Conservation (phyloP, 2,113 vertebrate species). For the Athene noctua region DNA sequence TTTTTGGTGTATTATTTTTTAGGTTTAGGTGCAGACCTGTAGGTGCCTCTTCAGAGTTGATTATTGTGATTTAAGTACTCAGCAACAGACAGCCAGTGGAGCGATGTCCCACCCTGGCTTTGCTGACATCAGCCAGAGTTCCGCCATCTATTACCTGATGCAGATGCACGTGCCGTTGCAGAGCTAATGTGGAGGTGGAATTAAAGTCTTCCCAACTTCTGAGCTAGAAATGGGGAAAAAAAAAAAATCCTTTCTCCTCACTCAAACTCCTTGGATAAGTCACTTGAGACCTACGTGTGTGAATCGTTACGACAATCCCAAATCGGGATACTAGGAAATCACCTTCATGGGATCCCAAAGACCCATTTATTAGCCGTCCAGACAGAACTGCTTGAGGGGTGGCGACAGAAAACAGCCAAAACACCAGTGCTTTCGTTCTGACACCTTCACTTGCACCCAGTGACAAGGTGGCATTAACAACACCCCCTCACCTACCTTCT, state of each 20-base stretch:
- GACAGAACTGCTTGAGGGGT: neutral
- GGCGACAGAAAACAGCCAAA: neutral
- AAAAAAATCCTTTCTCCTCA: neutral
- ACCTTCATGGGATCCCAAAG: neutral
- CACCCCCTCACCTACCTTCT: neutral
- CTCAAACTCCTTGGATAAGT: neutral
- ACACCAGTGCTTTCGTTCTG: neutral
- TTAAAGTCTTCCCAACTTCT: neutral
- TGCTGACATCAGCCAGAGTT: neutral
- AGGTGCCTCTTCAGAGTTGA: neutral
- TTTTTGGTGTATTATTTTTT: neutral
- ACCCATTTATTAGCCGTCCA: neutral
- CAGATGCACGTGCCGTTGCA: neutral
- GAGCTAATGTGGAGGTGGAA: neutral
- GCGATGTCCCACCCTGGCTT: neutral
- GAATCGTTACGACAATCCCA: neutral
- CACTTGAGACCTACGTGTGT: neutral
- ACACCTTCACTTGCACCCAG: neutral
- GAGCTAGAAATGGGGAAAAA: neutral
- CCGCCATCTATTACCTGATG: neutral
- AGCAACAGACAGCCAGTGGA: too few relatives aligned
- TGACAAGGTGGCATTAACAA: neutral
- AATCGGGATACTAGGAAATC: neutral
- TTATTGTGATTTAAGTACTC: neutral
- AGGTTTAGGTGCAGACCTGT: neutral